phyloP scores from a whole-genome alignment of 2,888 invertebrate genomes.

The Drosophila rubida region DNA sequence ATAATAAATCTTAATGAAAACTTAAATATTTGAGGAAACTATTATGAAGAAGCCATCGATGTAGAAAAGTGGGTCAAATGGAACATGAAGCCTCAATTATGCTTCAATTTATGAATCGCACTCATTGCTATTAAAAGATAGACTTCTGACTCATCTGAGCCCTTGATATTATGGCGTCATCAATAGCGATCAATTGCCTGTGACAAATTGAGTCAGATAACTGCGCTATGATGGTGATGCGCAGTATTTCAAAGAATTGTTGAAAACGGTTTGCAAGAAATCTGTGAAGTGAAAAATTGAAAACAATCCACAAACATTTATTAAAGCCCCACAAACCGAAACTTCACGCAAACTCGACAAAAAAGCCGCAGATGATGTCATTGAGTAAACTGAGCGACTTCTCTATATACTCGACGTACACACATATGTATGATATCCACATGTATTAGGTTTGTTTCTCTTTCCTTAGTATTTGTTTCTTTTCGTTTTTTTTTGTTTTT shows the following conservation, averaged over 20 bases:
- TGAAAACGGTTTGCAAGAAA: slow-evolving; percentile 8
- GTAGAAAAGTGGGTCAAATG: slow-evolving; percentile 59
- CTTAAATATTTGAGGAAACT: slow-evolving; percentile 33
- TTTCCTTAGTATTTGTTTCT: slow-evolving; percentile 51
- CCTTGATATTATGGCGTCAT: slow-evolving; percentile 57
- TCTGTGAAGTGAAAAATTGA: slow-evolving; percentile 29
- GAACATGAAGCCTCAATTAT: slow-evolving; percentile 53
- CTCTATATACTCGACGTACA: slow-evolving; percentile 1
- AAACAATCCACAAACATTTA: slow-evolving; percentile 33
- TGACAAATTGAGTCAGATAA: slow-evolving; percentile 66
- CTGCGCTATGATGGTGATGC: slow-evolving; percentile 5
- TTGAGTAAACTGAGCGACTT: slow-evolving; percentile 66
- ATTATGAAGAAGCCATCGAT: slow-evolving; percentile 52
- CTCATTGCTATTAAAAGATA: slow-evolving; percentile 16
- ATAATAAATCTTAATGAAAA: slow-evolving; percentile 15
- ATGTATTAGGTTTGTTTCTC: slow-evolving; percentile 60
- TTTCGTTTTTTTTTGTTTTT: slow-evolving; percentile 22
- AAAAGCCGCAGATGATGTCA: slow-evolving; percentile 64
- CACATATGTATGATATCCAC: slow-evolving; percentile 23
- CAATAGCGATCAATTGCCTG: slow-evolving; percentile 78
- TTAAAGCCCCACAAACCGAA: slow-evolving; percentile 20
- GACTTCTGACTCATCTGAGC: slow-evolving; percentile 36
- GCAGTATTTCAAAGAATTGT: slow-evolving; percentile 6
- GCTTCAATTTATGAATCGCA: slow-evolving; percentile 16
- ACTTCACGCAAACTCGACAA: slow-evolving; percentile 33